Base-by-base conservation (phyloP, 2,888 invertebrate genomes). In the Entomobrya proxima region DNA sequence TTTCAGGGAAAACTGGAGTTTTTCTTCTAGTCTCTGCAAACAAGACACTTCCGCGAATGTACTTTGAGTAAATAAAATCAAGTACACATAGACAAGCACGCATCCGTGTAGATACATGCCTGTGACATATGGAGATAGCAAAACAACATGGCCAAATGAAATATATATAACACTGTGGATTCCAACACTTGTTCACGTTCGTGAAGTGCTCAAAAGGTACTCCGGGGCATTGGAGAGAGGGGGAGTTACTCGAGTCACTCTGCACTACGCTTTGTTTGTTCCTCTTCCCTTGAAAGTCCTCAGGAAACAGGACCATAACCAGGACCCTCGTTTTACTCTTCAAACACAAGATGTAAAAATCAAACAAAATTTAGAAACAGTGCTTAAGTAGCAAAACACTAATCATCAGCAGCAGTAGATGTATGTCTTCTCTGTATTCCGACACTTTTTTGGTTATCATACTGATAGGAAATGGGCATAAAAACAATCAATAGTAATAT, bases 61-160 rank as follows among this genome's bases (percentile, higher is more conserved):
- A 72, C 78, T 84, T 72, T 84, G 72, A 84, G 84, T 84, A 78
- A 84, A 84, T 84, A 84, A 84, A 84, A 84, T 84, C 84, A 84
- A 84, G 78, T 84, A 74, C 77, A 75, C 75, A 64, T 64, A 82
- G 75, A 61, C 75, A 74, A 32, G n/a, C 50, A 67, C 47, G 24
- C 47, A 72, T 50, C 44, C 50, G 47, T 40, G 67, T 18, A 47
- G 47, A 52, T 64, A 64, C 64, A 50, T 18, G 32, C 30, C 32
- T 50, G n/a, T n/a, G 50, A 50, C 15, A 47, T 32, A 32, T 30
- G 3, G 6, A 24, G 27, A 13, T 27, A 13, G 15, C 9, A 69
- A 69, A 69, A 44, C 47, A 69, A 69, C 64, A 61, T 9, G 35
- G n/a, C 13, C 18, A 58, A 27, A 11, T 7, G 67, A 69, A 69